Evolutionary conservation across 1,140 invertebrate genomes (phyloP).

Genomic region (Drosophila orosa): DNA sequence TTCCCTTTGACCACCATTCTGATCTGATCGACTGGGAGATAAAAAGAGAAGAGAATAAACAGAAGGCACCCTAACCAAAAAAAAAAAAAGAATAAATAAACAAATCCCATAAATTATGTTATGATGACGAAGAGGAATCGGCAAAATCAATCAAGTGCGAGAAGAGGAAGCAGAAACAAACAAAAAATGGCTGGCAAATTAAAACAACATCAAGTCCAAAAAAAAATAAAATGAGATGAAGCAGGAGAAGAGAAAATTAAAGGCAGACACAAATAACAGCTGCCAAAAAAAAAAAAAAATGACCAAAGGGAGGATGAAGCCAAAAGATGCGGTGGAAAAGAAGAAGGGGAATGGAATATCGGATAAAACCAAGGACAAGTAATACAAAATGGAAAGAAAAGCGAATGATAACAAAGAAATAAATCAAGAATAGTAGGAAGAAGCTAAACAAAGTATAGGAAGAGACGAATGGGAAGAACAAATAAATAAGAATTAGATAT

Average conservation of each 20-base stretch:
- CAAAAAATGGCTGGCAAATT: slow-evolving; percentile 35
- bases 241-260: background rate
- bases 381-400: background rate
- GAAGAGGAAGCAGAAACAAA: slow-evolving; percentile 13
- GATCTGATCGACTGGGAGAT: slow-evolving; percentile 4
- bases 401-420: background rate
- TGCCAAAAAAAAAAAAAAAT: slow-evolving; percentile 1
- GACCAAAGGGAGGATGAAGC: too few species aligned
- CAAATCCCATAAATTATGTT: slow-evolving; percentile 3
- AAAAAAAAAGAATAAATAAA: background rate
- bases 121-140: background rate
- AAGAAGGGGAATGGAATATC: background rate
- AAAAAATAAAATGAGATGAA: background rate
- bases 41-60: background rate
- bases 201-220: slow-evolving; percentile 18
- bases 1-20: background rate
- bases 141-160: slow-evolving; percentile 16
- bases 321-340: background rate
- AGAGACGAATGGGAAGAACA: background rate
- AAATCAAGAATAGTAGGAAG: background rate
- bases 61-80: background rate
- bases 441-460: background rate
- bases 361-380: background rate
- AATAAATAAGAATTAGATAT: background rate
- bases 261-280: slow-evolving; percentile 11